Percentiles rank a stretch among this genome's conserved stretches.
These are phyloP conservation scores for Vipera latastei DNA, from an alignment of 2,797 vertebrate species.

Conservation along the genomic window DNA sequence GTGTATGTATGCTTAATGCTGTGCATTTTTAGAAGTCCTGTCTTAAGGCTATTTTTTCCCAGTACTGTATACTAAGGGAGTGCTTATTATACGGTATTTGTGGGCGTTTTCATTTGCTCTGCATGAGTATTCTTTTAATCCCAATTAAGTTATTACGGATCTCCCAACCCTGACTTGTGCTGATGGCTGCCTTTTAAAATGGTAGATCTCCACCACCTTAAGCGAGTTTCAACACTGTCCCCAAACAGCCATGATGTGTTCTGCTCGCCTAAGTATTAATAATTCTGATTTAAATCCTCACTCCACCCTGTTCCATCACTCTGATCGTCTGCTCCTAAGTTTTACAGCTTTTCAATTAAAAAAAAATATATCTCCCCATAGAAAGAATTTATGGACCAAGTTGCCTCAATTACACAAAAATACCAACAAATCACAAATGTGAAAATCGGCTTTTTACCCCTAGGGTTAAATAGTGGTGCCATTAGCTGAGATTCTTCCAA, in stretches of 20 bases:
- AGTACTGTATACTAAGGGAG: conserved; percentile 12
- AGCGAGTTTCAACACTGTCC: conserved; percentile 43
- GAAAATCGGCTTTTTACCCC: conserved; percentile 25
- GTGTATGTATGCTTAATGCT: background rate
- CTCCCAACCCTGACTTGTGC: conserved; percentile 35
- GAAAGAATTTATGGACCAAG: conserved; percentile 47
- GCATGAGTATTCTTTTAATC: conserved; percentile 34
- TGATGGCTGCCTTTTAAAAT: conserved; percentile 44
- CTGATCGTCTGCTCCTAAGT: conserved; percentile 7
- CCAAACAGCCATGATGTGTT: conserved; percentile 53
- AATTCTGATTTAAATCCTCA: conserved; percentile 41
- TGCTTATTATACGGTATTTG: conserved; percentile 39
- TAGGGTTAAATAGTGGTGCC: conserved; percentile 5
- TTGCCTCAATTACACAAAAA: conserved; percentile 44
- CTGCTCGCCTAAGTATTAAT: conserved; percentile 60
- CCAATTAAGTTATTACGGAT: conserved; percentile 27
- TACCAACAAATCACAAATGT: background rate
- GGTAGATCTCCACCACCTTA: conserved; percentile 38
- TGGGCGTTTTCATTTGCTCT: conserved; percentile 51
- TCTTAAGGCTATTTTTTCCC: conserved; percentile 34
- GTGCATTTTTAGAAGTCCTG: conserved; percentile 37
- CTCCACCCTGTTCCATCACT: background rate
- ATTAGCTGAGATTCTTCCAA: conserved; percentile 37
- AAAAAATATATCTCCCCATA: conserved; percentile 18
- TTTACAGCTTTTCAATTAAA: conserved; percentile 42